Evolutionary conservation across 1,140 invertebrate genomes (phyloP).

Genomic region (Calliopsis andreniformis): DNA sequence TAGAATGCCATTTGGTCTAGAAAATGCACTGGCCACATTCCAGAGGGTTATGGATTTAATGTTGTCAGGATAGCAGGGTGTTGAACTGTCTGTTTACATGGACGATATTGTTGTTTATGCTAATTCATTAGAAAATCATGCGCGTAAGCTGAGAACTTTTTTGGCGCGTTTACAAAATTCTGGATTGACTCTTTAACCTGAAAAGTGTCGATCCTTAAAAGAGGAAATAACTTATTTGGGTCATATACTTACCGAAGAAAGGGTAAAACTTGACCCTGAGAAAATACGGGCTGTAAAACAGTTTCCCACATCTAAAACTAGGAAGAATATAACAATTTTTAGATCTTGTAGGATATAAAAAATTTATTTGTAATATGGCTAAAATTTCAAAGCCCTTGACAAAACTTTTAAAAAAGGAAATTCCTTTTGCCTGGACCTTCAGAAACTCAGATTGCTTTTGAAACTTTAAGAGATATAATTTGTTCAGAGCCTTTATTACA

Average conservation of each 20-base stretch:
- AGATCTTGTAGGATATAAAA: background rate
- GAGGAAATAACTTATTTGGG: background rate
- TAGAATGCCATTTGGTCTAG: constrained; percentile 66
- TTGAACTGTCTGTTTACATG: constrained; percentile 57
- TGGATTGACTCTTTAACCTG: background rate
- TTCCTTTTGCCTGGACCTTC: background rate
- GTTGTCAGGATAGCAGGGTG: constrained; percentile 40
- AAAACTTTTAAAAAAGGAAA: too few relatives aligned
- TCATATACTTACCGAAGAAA: background rate
- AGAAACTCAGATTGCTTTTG: background rate
- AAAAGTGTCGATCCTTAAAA: background rate
- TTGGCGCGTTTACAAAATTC: background rate
- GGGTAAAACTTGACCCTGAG: background rate
- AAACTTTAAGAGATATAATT: background rate
- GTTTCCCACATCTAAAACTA: background rate
- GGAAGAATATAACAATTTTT: background rate
- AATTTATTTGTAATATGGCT: background rate
- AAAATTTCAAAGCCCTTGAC: background rate
- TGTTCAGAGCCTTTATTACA: background rate
- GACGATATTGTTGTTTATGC: constrained; percentile 60
- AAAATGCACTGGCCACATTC: constrained; percentile 68
- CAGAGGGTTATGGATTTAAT: constrained; percentile 65
- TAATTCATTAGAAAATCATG: background rate
- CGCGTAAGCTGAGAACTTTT: background rate
- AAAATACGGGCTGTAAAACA: background rate